Percentiles rank a stretch among this genome's conserved stretches.
Evolutionary conservation across 2,797 vertebrate species (phyloP).

Genomic region (Poeciliopsis infans): DNA sequence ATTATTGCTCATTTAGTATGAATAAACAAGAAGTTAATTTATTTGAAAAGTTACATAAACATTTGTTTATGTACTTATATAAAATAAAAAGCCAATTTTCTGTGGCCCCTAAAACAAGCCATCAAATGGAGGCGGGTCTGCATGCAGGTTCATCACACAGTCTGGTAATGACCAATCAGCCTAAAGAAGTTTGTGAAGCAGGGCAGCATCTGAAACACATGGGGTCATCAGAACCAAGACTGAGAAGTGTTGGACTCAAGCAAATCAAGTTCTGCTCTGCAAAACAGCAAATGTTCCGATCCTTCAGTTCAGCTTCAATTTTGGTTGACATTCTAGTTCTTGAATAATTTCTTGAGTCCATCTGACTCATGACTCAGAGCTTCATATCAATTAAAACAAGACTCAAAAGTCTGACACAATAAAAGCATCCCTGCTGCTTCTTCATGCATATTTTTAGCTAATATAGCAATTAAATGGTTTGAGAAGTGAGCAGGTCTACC

Average conservation of each 20-base stretch:
- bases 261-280: not conserved
- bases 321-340: not conserved
- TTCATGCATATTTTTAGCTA: conserved; percentile 10
- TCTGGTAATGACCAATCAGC: not conserved
- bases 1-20: too few species aligned
- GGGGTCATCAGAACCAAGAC: not conserved
- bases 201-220: not conserved
- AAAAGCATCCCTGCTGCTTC: conserved; percentile 5
- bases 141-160: not conserved
- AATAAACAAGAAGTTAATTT: too few species aligned
- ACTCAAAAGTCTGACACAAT: not conserved
- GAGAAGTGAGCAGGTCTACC: conserved; percentile 22
- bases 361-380: conserved; percentile 9
- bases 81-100: too few species aligned
- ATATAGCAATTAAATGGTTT: conserved; percentile 16
- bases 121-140: not conserved
- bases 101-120: not conserved
- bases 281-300: not conserved
- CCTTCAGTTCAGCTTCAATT: not conserved
- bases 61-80: too few species aligned
- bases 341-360: conserved; percentile 11
- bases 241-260: not conserved
- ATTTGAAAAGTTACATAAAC: too few species aligned
- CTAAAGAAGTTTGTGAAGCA: not conserved
- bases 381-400: conserved; percentile 13